Conservation (phyloP, 2,113 vertebrate genomes). For the Lynx canadensis region DNA sequence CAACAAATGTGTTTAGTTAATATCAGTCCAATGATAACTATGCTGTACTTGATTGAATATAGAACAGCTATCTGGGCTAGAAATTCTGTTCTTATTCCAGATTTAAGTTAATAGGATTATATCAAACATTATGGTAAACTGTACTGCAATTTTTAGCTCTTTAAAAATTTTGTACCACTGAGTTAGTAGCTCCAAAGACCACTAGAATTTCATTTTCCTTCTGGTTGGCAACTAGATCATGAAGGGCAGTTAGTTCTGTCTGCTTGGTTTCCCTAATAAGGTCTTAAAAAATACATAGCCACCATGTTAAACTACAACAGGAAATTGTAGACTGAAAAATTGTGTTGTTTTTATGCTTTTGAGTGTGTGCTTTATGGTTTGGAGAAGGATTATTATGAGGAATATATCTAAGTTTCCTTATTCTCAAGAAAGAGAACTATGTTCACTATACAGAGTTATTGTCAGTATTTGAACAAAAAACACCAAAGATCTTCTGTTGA, state of each 20-base stretch:
- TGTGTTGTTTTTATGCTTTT: neutral
- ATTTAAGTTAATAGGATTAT: neutral
- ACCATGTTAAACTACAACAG: neutral
- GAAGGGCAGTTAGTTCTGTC: neutral
- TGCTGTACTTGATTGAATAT: neutral
- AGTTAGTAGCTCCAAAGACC: neutral
- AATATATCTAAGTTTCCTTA: neutral
- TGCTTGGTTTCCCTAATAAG: neutral
- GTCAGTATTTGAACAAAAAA: neutral
- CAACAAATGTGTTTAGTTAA: neutral
- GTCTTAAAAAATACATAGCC: neutral
- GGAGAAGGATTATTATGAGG: neutral
- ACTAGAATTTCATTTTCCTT: slow-evolving; percentile 26
- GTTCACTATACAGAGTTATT: neutral
- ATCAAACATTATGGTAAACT: neutral
- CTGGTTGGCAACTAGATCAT: neutral
- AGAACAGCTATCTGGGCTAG: neutral
- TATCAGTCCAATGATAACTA: neutral
- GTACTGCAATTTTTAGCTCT: neutral
- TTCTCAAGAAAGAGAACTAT: neutral
- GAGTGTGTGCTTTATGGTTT: neutral
- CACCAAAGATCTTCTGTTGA: neutral
- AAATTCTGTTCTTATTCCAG: slow-evolving; percentile 26
- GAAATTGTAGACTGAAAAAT: neutral
- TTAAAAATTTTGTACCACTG: neutral